Evolutionary conservation across 2,113 vertebrate species (phyloP).

Genomic region (Vulpes vulpes): DNA sequence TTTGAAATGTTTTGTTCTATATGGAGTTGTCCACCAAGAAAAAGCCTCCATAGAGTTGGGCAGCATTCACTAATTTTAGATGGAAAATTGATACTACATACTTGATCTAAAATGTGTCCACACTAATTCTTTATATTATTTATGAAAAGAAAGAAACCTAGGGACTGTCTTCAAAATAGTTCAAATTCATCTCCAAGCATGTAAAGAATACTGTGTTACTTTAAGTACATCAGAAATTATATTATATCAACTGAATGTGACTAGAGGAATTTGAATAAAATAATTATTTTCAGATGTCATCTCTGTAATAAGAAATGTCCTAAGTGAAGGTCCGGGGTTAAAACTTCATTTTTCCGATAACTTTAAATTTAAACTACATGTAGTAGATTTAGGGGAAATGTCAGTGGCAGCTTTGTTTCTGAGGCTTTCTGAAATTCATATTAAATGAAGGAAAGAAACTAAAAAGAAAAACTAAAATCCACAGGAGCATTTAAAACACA

Average conservation of each 20-base stretch:
- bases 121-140: background rate
- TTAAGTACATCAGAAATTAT: background rate
- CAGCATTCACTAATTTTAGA: background rate
- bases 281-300: conserved; percentile 7
- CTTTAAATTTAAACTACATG: background rate
- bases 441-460: background rate
- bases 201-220: background rate
- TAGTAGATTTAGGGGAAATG: background rate
- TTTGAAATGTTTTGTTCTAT: background rate
- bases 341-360: background rate
- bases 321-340: background rate
- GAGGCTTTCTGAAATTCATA: background rate
- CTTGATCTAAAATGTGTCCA: background rate
- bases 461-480: background rate
- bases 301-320: background rate
- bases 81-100: conserved; percentile 34
- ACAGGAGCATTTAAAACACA: background rate
- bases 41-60: background rate
- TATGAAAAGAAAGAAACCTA: background rate
- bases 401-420: background rate
- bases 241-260: background rate
- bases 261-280: background rate
- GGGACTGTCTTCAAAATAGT: background rate
- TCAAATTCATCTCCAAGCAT: background rate
- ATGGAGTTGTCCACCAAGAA: background rate